phyloP scores from a whole-genome alignment of 2,888 invertebrate species.

The Agriotes lineatus region DNA sequence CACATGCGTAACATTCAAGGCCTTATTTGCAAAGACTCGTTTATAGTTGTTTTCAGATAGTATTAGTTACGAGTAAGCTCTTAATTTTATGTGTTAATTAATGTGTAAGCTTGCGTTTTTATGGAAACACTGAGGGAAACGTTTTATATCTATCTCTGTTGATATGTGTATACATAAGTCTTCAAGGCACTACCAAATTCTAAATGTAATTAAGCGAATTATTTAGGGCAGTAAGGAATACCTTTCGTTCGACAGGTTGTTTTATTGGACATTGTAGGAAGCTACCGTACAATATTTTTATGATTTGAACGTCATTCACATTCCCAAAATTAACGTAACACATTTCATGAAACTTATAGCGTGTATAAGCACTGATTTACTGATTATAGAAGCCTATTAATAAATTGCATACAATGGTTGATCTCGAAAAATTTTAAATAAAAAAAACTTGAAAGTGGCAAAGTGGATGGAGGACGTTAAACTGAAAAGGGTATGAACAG shows the following conservation, averaged over 20 bases:
- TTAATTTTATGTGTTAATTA: slow-evolving; percentile 29
- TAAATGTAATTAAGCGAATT: slow-evolving; percentile 12
- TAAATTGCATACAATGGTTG: no score
- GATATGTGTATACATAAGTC: slow-evolving; percentile 5
- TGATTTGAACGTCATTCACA: no score
- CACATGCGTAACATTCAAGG: neutral
- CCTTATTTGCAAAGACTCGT: slow-evolving; percentile 13
- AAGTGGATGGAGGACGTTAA: no score
- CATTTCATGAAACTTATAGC: no score
- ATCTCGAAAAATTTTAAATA: no score
- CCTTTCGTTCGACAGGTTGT: neutral
- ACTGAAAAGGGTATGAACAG: no score
- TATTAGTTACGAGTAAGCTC: slow-evolving; percentile 20
- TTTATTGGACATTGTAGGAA: no score
- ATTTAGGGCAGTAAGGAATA: neutral
- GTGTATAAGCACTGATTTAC: no score
- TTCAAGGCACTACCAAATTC: slow-evolving; percentile 30
- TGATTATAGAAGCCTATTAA: no score
- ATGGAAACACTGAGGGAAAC: slow-evolving; percentile 36
- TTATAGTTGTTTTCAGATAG: slow-evolving; percentile 29
- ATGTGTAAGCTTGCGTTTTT: slow-evolving; percentile 23
- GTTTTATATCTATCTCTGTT: slow-evolving; percentile 22
- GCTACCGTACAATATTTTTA: no score
- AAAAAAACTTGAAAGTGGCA: no score
- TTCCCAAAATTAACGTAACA: no score